Conservation (phyloP, 1,140 invertebrate genomes). For the Drosophila bocqueti region DNA sequence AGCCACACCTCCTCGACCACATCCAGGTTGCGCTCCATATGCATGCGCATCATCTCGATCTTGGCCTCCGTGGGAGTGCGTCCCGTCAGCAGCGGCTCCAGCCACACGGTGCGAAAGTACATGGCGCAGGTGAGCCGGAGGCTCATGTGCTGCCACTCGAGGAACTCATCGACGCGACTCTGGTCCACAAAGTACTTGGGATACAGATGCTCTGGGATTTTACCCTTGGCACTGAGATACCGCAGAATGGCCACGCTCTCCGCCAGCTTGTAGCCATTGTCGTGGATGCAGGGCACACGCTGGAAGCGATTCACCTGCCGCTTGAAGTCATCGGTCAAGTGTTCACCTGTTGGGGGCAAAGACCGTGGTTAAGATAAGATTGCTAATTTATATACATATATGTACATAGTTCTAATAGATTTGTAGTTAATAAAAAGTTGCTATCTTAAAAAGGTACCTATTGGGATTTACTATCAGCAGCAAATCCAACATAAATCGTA, state of each 20-base stretch:
- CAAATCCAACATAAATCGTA: background rate
- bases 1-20: constrained; percentile 89
- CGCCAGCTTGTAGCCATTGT: constrained; percentile 90
- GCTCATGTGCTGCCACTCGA: constrained; percentile 95
- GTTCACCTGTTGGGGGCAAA: constrained; percentile 87
- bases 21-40: constrained; percentile 87
- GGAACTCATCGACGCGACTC: constrained; percentile 92
- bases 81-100: constrained; percentile 86
- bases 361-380: constrained; percentile 49
- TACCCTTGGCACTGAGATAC: constrained; percentile 77
- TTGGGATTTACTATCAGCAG: background rate
- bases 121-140: constrained; percentile 88
- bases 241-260: constrained; percentile 90
- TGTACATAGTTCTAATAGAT: background rate
- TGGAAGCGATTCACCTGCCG: constrained; percentile 90
- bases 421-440: background rate
- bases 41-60: constrained; percentile 85
- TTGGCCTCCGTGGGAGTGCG: constrained; percentile 84
- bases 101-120: constrained; percentile 88
- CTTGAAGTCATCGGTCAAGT: constrained; percentile 89
- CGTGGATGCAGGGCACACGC: constrained; percentile 91
- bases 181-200: constrained; percentile 89
- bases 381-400: background rate
- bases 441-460: background rate
- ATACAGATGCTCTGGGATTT: constrained; percentile 89